Conservation (phyloP, 2,113 vertebrate genomes). For the Corythaeola cristata region DNA sequence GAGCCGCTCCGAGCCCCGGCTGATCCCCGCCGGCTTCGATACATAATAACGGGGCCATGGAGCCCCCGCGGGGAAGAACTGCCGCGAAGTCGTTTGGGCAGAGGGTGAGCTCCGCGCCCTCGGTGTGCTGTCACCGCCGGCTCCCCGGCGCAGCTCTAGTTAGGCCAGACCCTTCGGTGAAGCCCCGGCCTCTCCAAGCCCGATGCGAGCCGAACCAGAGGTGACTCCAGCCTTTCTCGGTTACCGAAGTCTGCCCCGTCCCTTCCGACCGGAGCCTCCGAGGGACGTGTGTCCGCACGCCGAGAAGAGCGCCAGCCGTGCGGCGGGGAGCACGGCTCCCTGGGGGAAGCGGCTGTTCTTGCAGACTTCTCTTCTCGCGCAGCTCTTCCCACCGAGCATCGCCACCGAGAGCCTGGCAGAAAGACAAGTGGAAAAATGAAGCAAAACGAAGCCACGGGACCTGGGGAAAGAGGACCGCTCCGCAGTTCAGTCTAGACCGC, state of each 20-base stretch:
- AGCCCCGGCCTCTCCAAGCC: background rate
- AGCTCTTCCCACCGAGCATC: background rate
- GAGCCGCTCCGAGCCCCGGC: background rate
- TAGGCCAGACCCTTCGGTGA: background rate
- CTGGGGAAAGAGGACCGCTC: background rate
- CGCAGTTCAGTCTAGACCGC: background rate
- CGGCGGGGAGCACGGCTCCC: too few relatives aligned
- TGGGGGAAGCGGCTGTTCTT: too few relatives aligned
- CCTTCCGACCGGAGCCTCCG: background rate
- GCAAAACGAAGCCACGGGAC: background rate
- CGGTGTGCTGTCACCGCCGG: background rate
- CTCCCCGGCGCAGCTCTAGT: background rate
- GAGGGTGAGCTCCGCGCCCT: background rate
- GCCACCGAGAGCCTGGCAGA: background rate
- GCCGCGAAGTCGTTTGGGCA: background rate
- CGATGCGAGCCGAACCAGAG: background rate
- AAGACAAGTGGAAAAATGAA: background rate
- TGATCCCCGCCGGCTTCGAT: background rate
- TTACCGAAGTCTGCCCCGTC: background rate
- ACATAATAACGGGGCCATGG: accelerated
- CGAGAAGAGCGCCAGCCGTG: background rate
- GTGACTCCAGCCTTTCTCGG: background rate
- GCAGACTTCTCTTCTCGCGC: background rate
- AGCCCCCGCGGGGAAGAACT: background rate
- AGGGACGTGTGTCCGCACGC: background rate